Evolutionary conservation across 2,888 invertebrate species (phyloP), one percentile per base, ranked within the genome.

Genomic region (Brachyopa scutellaris): DNA sequence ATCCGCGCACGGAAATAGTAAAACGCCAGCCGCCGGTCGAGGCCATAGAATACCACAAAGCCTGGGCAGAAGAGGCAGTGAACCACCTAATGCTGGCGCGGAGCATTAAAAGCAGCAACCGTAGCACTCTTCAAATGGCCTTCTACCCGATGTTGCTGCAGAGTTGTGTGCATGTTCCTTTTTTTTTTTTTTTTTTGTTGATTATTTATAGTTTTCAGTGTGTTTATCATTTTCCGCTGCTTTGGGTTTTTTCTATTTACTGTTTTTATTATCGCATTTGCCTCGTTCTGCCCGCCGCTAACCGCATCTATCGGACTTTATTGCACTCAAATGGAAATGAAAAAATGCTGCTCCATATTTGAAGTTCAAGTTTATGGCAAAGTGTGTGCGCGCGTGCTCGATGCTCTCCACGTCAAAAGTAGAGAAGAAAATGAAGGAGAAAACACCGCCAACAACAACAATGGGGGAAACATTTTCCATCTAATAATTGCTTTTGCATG

Each of bases 1-100:
- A 85, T 84, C 85, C 84, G 85, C 36, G 78, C 78, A 76, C 79
- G 72, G 66, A 74, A 74, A 66, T 57, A 66, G 64, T 49, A 74
- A 73, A 74, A 74, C 38, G 66, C 66, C 64, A 64, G 57, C 38
- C 70, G 51, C 33, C 36, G 36, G 45, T 17, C 57, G 55, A 42
- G 42, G 67, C 70, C 70, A 33, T 31, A n/a, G 33, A 45, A 55
- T 26, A 21, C 17, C 23, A 15, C 40, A 29, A 51, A 40, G 26
- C 49, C 29, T 31, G 17, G 31, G 11, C 38, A 33, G n/a, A n/a
- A n/a, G 26, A 49, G 49, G 23, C 49, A 49, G 13, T 26, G 19
- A 53, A 29, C n/a, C 51, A 29, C 29, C 29, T 4, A 38, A 38
- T 11, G 19, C 19, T 33, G 51, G 21, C 1, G 21, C 26, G 29